Base-by-base conservation (phyloP, 2,113 vertebrate genomes). In the Terrapene triunguis region DNA sequence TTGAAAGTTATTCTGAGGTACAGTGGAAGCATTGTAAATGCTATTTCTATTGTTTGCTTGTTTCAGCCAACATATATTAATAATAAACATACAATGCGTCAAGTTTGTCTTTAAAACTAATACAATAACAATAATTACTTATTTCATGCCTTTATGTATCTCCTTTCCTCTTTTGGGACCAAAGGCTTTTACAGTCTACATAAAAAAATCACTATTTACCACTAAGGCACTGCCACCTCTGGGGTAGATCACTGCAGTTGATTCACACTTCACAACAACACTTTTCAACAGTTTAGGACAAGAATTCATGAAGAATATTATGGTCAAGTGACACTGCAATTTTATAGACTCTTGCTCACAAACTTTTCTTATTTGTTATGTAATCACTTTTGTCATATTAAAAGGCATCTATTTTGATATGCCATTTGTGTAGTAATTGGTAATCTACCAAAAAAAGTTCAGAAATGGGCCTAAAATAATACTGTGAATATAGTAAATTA, bases 21-120 rank as follows among this genome's bases (percentile, higher is more conserved):
- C 25, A 78, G 35, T 55, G 0, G 0, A 1, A 24, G 16, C n/a
- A 80, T 84, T 89, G 80, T 57, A 11, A 74, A 2, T 5, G 74
- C 0, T 65, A 3, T 65, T 24, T 55, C 54, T 55, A 51, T 51
- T 51, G 50, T 55, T 55, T 55, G 16, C 22, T 55, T 55, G 21
- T 55, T 55, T 55, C 21, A 24, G 54, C 54, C 54, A 24, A 55
- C 21, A 24, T 55, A 55, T 9, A 9, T 55, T 55, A 24, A 24
- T 54, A 54, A 54, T 55, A 55, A 55, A 24, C 21, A 55, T 55
- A 55, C 54, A 54, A 54, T 54, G 2, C 13, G 3, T 82, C 82
- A 9, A 24, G 11, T 44, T 78, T 85, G 25, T 44, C 38, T 79
- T 47, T 65, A 8, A 90, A 90, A 82, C 7, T 25, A 3, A 27